Conservation (phyloP, 2,797 vertebrate genomes). For the Bovichtus diacanthus region DNA sequence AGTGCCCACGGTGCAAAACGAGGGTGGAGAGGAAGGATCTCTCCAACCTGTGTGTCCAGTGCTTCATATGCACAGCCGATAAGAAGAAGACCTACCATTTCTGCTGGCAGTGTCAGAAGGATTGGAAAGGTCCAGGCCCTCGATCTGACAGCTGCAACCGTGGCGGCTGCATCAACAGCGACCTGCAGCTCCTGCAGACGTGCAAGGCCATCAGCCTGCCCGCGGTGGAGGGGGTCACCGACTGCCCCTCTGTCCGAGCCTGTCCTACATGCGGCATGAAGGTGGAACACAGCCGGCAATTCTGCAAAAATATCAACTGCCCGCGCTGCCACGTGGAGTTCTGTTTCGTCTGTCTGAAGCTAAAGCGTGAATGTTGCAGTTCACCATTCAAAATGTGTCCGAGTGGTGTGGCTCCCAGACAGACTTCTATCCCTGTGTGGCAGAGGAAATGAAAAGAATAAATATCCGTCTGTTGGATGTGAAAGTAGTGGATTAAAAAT, state of each 20-base stretch:
- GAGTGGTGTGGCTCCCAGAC: slow-evolving; percentile 40
- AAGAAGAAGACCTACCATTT: slow-evolving; percentile 44
- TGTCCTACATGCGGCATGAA: slow-evolving; percentile 72
- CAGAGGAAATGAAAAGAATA: slow-evolving; percentile 1
- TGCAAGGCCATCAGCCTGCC: slow-evolving; percentile 47
- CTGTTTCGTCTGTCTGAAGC: slow-evolving; percentile 76
- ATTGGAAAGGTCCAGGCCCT: slow-evolving; percentile 53
- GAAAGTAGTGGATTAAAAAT: no score
- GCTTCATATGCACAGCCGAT: slow-evolving; percentile 55
- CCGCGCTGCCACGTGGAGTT: slow-evolving; percentile 52
- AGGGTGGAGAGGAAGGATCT: slow-evolving; percentile 51
- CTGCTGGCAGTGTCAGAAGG: slow-evolving; percentile 75
- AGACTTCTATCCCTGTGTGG: slow-evolving; percentile 52
- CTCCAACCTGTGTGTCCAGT: slow-evolving; percentile 65
- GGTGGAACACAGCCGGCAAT: slow-evolving; percentile 41
- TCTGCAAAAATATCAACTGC: slow-evolving; percentile 67
- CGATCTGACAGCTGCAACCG: slow-evolving; percentile 57
- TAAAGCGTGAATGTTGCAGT: slow-evolving; percentile 30
- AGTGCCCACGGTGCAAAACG: slow-evolving; percentile 72
- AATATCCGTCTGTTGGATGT: not conserved
- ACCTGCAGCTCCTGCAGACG: slow-evolving; percentile 44
- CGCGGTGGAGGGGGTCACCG: slow-evolving; percentile 16
- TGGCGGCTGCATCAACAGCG: slow-evolving; percentile 36
- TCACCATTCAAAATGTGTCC: slow-evolving; percentile 11
- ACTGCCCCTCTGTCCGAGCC: slow-evolving; percentile 58